Evolutionary conservation across 2,888 invertebrate species (phyloP).

Genomic region (Tigriopus californicus): DNA sequence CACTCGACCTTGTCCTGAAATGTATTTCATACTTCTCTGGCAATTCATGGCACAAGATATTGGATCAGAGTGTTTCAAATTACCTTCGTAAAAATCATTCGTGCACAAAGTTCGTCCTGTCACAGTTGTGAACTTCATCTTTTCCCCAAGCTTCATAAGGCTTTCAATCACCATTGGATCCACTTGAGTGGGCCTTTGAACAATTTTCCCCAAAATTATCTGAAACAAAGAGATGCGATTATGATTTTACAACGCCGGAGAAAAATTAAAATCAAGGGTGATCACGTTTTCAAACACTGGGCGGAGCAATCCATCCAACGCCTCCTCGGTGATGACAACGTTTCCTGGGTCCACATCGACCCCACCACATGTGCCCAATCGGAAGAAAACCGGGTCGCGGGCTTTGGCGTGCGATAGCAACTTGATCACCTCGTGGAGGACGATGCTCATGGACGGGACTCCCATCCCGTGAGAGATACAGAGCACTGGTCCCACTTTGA

Average conservation of each 20-base stretch:
- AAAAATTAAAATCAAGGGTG: too few species aligned
- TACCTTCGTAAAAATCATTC: constrained; percentile 89
- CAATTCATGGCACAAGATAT: too few species aligned
- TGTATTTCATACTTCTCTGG: too few species aligned
- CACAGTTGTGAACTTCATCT: constrained; percentile 47
- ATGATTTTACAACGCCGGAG: too few species aligned
- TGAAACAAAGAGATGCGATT: constrained; percentile 25
- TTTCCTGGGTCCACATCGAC: constrained; percentile 81
- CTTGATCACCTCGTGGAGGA: constrained; percentile 89
- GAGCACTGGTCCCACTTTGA: constrained; percentile 95
- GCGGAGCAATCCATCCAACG: constrained; percentile 65
- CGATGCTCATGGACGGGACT: constrained; percentile 80
- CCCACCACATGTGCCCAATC: constrained; percentile 85
- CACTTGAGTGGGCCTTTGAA: constrained; percentile 60
- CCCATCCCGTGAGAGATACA: constrained; percentile 98
- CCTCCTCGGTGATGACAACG: constrained; percentile 78
- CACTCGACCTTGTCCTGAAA: constrained; percentile 70
- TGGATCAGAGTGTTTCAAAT: too few species aligned
- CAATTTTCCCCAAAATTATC: constrained; percentile 64
- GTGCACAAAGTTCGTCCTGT: constrained; percentile 89
- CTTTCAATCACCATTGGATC: constrained; percentile 62
- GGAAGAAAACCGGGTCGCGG: constrained; percentile 71
- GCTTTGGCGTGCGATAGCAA: constrained; percentile 80
- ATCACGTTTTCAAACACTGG: constrained; percentile 65
- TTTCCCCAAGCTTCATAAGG: constrained; percentile 52